phyloP scores from a whole-genome alignment of 1,140 invertebrate genomes.

The Nephila pilipes region DNA sequence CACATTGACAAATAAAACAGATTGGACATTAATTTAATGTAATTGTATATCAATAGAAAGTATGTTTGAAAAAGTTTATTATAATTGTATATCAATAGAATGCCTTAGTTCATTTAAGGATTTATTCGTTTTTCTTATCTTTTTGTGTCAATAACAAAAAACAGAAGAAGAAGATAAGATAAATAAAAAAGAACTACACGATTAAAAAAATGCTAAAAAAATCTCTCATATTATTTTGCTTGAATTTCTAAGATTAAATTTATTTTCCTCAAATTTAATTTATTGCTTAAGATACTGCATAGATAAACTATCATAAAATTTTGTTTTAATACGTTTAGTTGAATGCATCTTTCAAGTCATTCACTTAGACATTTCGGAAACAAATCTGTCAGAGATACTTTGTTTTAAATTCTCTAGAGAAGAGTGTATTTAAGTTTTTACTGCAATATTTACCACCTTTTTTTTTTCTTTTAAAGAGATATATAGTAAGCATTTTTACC shows the following conservation, averaged over 20 bases:
- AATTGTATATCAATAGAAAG: too few species aligned
- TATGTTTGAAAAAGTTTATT: too few species aligned
- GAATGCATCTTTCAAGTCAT: neutral
- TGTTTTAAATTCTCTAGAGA: neutral
- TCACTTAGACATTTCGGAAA: neutral
- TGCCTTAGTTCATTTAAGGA: too few species aligned
- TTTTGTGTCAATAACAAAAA: too few species aligned
- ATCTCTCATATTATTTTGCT: too few species aligned
- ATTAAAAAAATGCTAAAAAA: too few species aligned
- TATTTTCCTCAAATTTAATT: neutral
- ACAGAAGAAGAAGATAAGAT: too few species aligned
- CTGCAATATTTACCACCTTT: constrained; percentile 11
- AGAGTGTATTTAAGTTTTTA: neutral
- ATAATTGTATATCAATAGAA: too few species aligned
- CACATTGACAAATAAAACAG: too few species aligned
- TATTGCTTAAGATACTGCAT: neutral
- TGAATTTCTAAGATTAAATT: neutral
- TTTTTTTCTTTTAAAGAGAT: neutral
- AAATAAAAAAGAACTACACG: neutral
- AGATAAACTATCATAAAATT: neutral
- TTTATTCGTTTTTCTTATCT: too few species aligned
- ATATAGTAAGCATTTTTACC: neutral
- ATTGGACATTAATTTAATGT: too few species aligned
- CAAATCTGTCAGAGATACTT: neutral
- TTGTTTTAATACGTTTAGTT: neutral